Conservation (phyloP, 2,888 invertebrate genomes). For the Atrina japonica region DNA sequence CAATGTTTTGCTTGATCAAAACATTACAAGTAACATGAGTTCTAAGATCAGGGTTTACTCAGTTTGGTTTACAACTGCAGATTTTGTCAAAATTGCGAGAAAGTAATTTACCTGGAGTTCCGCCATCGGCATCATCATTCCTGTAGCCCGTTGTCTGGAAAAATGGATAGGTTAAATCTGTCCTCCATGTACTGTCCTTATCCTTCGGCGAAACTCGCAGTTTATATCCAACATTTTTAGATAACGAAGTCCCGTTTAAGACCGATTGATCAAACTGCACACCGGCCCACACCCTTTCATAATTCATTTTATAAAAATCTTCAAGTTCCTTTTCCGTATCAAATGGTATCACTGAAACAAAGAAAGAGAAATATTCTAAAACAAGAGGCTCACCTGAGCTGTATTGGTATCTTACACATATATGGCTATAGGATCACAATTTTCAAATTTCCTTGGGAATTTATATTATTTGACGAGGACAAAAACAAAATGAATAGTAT, state of each 20-base stretch:
- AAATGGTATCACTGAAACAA: conserved; percentile 25
- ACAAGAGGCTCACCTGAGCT: background rate
- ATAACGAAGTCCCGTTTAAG: conserved; percentile 2
- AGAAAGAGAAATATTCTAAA: background rate
- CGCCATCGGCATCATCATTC: conserved; percentile 22
- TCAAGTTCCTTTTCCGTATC: conserved; percentile 19
- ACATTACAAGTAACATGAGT: too few species aligned
- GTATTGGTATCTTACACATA: background rate
- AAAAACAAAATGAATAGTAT: too few species aligned
- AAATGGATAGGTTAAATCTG: conserved; percentile 20
- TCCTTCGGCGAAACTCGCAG: conserved; percentile 25
- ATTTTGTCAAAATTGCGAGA: too few species aligned
- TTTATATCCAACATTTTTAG: conserved; percentile 29
- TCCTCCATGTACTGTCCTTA: conserved; percentile 18
- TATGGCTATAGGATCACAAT: background rate
- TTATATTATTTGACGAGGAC: too few species aligned
- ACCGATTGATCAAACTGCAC: conserved; percentile 29
- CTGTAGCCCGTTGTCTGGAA: conserved; percentile 17
- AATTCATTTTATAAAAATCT: conserved; percentile 21
- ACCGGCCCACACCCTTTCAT: conserved; percentile 25
- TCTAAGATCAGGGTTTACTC: too few species aligned
- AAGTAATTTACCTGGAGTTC: conserved; percentile 17
- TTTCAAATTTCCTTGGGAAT: too few species aligned
- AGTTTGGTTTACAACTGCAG: too few species aligned
- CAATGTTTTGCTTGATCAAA: too few species aligned